These are phyloP conservation scores for Pristionchus japonicus DNA, from an alignment of 2,888 invertebrate species.

Conservation along the genomic window DNA sequence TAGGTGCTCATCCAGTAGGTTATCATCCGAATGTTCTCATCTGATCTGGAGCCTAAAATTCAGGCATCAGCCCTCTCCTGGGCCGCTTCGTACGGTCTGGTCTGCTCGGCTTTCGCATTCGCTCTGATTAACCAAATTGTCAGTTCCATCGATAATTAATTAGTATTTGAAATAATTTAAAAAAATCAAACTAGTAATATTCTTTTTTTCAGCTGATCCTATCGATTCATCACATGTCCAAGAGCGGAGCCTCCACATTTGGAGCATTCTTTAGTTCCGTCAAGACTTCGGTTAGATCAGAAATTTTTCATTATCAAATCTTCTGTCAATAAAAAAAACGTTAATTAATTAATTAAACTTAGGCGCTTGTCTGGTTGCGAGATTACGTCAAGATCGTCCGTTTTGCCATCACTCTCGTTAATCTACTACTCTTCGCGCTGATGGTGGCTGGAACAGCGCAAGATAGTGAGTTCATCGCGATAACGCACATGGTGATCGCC, in stretches of 20 bases:
- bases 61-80: neutral
- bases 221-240: too few relatives aligned
- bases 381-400: neutral
- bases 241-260: neutral
- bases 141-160: neutral
- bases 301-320: neutral
- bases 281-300: neutral
- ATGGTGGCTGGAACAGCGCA: neutral
- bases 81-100: neutral
- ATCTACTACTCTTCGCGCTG: neutral
- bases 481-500: too few relatives aligned
- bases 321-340: neutral
- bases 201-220: too few relatives aligned
- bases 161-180: neutral
- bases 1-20: too few relatives aligned
- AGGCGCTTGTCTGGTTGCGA: neutral
- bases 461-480: too few relatives aligned
- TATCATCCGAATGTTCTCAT: too few relatives aligned
- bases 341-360: neutral
- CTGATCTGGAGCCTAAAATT: too few relatives aligned
- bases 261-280: neutral
- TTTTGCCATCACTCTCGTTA: neutral
- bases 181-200: too few relatives aligned
- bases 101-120: neutral
- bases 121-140: neutral